A percentile compares a stretch with the other conserved stretches of the same genome.
phyloP scores from a whole-genome alignment of 2,797 vertebrate species.

The Peromyscus nudipes region DNA sequence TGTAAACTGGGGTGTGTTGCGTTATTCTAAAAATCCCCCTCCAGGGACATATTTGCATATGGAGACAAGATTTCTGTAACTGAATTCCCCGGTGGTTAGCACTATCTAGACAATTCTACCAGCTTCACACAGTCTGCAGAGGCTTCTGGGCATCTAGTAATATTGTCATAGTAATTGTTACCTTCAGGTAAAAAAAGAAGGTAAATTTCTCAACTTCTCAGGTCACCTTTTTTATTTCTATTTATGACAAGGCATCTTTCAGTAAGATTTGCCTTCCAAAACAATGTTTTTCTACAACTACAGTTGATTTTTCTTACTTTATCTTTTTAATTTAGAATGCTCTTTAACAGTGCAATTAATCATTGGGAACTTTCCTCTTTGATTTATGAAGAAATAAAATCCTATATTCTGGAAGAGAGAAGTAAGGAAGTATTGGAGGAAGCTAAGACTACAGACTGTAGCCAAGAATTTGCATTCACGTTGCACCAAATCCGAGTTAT shows the following conservation, averaged over 20 bases:
- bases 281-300: not conserved
- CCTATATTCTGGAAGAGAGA: slow-evolving; percentile 25
- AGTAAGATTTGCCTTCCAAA: slow-evolving; percentile 36
- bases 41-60: slow-evolving; percentile 76
- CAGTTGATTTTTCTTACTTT: slow-evolving; percentile 48
- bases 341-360: slow-evolving; percentile 21
- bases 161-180: not conserved
- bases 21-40: slow-evolving; percentile 77
- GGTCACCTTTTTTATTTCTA: not conserved
- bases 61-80: slow-evolving; percentile 48
- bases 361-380: slow-evolving; percentile 8
- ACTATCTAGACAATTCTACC: not conserved
- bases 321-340: slow-evolving; percentile 48
- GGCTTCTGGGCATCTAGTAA: not conserved
- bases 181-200: not conserved
- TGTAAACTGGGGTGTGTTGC: slow-evolving; percentile 64
- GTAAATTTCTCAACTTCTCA: slow-evolving; percentile 25
- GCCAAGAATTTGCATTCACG: slow-evolving; percentile 22
- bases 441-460: slow-evolving; percentile 22
- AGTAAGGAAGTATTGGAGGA: not conserved
- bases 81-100: slow-evolving; percentile 75
- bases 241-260: not conserved
- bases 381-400: slow-evolving; percentile 50
- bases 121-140: slow-evolving; percentile 15
- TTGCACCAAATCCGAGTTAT: slow-evolving; percentile 29